Conservation (phyloP, 2,113 vertebrate genomes). For the Ellobius talpinus region DNA sequence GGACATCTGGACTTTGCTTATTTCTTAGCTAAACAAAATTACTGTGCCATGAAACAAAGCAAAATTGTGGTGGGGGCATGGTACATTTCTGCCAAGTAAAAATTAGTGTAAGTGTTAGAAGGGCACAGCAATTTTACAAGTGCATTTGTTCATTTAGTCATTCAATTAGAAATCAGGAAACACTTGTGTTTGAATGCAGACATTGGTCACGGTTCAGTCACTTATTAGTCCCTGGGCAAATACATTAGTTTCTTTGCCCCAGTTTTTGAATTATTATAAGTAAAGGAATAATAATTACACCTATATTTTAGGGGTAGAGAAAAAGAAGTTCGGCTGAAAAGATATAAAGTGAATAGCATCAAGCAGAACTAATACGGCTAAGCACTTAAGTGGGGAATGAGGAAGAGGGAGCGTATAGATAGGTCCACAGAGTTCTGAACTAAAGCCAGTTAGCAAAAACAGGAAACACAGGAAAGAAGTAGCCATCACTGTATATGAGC, state of each 20-base stretch:
- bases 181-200: conserved; percentile 8
- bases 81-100: conserved; percentile 42
- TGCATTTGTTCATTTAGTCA: background rate
- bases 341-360: background rate
- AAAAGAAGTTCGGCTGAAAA: background rate
- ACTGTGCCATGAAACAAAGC: conserved; percentile 76
- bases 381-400: background rate
- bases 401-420: background rate
- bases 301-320: background rate
- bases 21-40: conserved; percentile 82
- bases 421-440: background rate
- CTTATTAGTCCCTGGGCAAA: conserved; percentile 5
- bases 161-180: conserved; percentile 25
- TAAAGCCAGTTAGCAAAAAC: background rate
- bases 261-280: conserved; percentile 45
- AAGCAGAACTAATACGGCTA: background rate
- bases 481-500: background rate
- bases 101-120: conserved; percentile 40
- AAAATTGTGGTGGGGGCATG: background rate
- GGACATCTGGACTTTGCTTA: conserved; percentile 83
- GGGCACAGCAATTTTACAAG: conserved; percentile 36
- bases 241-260: background rate
- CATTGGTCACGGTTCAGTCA: conserved; percentile 23
- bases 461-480: background rate
- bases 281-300: background rate